A percentile compares a stretch with the other conserved stretches of the same genome.
These are phyloP conservation scores for Eulemur coronatus DNA, from an alignment of 2,797 vertebrate genomes.

Conservation along the genomic window DNA sequence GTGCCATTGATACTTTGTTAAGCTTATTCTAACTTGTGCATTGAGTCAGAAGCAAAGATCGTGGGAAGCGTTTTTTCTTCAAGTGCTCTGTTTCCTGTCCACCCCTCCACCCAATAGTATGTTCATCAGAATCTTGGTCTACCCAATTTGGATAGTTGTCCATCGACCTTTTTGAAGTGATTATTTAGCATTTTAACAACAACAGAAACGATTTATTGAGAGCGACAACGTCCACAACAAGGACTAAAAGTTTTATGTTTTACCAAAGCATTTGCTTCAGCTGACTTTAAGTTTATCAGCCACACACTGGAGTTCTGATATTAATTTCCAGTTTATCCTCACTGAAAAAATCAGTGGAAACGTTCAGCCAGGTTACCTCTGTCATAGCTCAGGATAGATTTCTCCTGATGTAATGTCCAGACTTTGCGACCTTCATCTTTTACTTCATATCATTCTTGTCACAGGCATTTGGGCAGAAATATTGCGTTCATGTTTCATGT, in stretches of 20 bases:
- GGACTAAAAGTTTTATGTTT: not conserved
- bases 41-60: not conserved
- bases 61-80: not conserved
- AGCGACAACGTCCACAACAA: not conserved
- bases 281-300: not conserved
- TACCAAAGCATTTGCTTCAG: not conserved
- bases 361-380: not conserved
- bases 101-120: rapidly evolving
- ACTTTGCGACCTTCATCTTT: not conserved
- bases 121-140: not conserved
- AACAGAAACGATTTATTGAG: not conserved
- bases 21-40: not conserved
- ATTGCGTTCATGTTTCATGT: not conserved
- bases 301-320: not conserved
- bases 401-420: not conserved
- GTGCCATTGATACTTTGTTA: not conserved
- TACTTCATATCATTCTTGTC: not conserved
- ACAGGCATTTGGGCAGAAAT: not conserved
- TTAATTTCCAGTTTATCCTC: not conserved
- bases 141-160: not conserved
- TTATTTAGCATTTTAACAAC: conserved; percentile 1
- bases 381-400: not conserved
- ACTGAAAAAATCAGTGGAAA: not conserved
- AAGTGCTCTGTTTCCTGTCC: not conserved
- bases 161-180: not conserved